Percentiles rank a stretch among this genome's conserved stretches.
Conservation (phyloP, 2,797 vertebrate genomes). For the Thalassophryne amazonica region DNA sequence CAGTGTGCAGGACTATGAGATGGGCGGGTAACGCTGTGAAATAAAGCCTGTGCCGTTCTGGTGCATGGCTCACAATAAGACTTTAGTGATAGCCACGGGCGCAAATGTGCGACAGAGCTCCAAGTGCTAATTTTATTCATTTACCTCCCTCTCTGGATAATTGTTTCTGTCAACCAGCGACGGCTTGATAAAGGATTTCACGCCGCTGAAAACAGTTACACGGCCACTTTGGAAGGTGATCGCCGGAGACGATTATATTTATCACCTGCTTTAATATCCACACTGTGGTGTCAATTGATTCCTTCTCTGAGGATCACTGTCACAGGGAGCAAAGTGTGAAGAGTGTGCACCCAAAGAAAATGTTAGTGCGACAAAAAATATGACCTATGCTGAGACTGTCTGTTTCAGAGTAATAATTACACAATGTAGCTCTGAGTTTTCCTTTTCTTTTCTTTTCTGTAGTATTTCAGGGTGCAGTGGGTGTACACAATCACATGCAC, state of each 20-base stretch:
- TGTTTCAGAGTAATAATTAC: no score
- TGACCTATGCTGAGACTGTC: no score
- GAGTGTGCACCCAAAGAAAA: slow-evolving; percentile 34
- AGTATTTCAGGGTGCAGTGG: no score
- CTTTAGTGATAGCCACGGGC: slow-evolving; percentile 71
- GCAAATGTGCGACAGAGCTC: slow-evolving; percentile 67
- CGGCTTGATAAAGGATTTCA: slow-evolving; percentile 81
- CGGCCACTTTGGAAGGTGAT: slow-evolving; percentile 78
- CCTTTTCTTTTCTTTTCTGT: accelerated
- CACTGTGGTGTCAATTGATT: slow-evolving; percentile 75
- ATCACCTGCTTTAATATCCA: slow-evolving; percentile 79
- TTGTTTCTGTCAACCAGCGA: slow-evolving; percentile 81
- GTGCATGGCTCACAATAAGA: slow-evolving; percentile 64
- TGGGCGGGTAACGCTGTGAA: slow-evolving; percentile 32
- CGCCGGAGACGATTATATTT: slow-evolving; percentile 78
- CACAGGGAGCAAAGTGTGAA: slow-evolving; percentile 44
- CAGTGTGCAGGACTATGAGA: slow-evolving; percentile 38
- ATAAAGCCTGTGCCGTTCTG: slow-evolving; percentile 46
- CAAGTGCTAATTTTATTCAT: slow-evolving; percentile 80
- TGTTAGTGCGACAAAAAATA: no score
- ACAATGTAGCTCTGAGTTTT: no score
- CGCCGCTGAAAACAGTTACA: slow-evolving; percentile 76
- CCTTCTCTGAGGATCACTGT: slow-evolving; percentile 61
- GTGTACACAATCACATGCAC: no score
- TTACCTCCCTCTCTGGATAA: slow-evolving; percentile 79